Conservation (phyloP, 2,113 vertebrate species). For the Microtus richardsoni region DNA sequence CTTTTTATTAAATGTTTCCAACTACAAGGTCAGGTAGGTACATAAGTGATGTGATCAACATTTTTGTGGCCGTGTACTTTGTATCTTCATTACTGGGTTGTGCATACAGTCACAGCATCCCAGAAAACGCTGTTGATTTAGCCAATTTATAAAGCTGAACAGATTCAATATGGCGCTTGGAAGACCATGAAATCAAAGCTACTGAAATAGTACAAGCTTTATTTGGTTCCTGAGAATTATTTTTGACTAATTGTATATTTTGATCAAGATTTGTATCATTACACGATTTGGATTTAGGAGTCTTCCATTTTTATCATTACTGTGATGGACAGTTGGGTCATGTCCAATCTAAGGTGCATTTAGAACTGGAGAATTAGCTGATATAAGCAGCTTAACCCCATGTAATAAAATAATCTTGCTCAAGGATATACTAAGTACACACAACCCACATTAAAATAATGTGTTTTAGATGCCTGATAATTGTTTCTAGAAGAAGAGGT, state of each 20-base stretch:
- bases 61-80: background rate
- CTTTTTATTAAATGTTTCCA: slow-evolving; percentile 44
- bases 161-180: background rate
- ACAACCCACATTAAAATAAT: background rate
- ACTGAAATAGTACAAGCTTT: slow-evolving; percentile 48
- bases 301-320: slow-evolving; percentile 21
- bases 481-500: background rate
- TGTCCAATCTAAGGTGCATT: background rate
- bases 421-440: background rate
- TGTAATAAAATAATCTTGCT: background rate
- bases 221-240: slow-evolving; percentile 57
- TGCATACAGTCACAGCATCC: background rate
- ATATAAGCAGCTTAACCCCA: background rate
- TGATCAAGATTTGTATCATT: slow-evolving; percentile 57
- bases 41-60: slow-evolving; percentile 60
- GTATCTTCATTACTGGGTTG: background rate
- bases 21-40: slow-evolving; percentile 55
- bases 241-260: slow-evolving; percentile 61
- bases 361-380: slow-evolving; percentile 22
- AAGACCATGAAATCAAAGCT: slow-evolving; percentile 20
- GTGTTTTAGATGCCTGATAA: background rate
- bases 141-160: background rate
- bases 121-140: slow-evolving; percentile 33
- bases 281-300: slow-evolving; percentile 32
- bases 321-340: background rate